Conservation (phyloP, 2,113 vertebrate genomes). For the Neogale vison region DNA sequence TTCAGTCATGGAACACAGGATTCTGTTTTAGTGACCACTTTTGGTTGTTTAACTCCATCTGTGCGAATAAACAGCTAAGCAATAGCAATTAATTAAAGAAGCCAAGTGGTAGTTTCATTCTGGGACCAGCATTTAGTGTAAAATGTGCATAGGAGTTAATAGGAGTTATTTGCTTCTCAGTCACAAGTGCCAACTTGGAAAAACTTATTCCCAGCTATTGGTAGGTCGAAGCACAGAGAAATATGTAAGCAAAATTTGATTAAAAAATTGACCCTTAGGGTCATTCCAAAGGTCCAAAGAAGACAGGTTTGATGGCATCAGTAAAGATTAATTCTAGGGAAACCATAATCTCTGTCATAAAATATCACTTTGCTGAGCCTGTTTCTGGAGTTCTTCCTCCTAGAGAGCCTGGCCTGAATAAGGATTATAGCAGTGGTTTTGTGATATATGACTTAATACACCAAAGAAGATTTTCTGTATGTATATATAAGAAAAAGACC, state of each 20-base stretch:
- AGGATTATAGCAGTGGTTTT: background rate
- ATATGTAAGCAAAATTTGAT: slow-evolving; percentile 29
- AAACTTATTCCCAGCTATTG: slow-evolving; percentile 34
- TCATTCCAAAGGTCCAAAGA: slow-evolving; percentile 49
- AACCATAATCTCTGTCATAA: slow-evolving; percentile 48
- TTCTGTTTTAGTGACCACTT: slow-evolving; percentile 24
- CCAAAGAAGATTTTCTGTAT: background rate
- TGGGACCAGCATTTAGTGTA: background rate
- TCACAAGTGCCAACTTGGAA: slow-evolving; percentile 38
- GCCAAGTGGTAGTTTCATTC: slow-evolving; percentile 49
- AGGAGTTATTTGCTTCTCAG: slow-evolving; percentile 37
- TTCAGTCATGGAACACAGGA: background rate
- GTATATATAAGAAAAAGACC: slow-evolving; percentile 11
- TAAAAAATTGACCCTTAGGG: slow-evolving; percentile 42
- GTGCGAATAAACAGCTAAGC: slow-evolving; percentile 35
- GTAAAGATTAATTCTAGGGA: slow-evolving; percentile 54
- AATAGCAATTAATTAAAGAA: slow-evolving; percentile 42
- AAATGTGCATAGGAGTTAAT: slow-evolving; percentile 55
- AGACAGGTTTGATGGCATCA: slow-evolving; percentile 52
- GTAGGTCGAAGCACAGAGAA: slow-evolving; percentile 35
- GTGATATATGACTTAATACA: slow-evolving; percentile 19
- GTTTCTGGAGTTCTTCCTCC: slow-evolving; percentile 7
- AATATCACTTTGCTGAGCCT: slow-evolving; percentile 49
- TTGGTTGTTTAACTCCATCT: slow-evolving; percentile 41
- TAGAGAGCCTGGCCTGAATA: background rate